Evolutionary conservation across 2,797 vertebrate species (phyloP), one percentile per base, ranked within the genome.

Genomic region (Lacerta viridis): DNA sequence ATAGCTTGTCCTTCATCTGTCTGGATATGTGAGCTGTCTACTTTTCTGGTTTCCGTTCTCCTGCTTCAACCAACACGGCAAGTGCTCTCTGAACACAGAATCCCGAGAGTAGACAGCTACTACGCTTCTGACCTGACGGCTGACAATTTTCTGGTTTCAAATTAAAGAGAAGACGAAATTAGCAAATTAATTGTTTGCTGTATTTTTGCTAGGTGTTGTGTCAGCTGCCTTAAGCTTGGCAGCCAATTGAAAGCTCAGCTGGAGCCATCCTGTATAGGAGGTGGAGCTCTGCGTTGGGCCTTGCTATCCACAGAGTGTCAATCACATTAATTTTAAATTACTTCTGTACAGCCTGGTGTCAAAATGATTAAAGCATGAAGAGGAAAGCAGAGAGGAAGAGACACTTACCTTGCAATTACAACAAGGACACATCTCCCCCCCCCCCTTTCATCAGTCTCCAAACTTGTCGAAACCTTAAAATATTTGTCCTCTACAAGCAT

Each of bases 301-400:
- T 94, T 92, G 96, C 95, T 93, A 96, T 95, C 96, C 94, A 93
- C 96, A 90, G 93, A 98, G 97, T 98, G 98, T 98, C 98, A 98
- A 97, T 99, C 98, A 98, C 97, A 97, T 98, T 98, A 98, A 98
- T 98, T 98, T 98, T 98, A 98, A 98, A 98, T 98, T 98, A 98
- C 98, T 97, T 96, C 95, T 96, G 95, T 98, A 98, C 97, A 97
- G 97, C 97, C 97, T 96, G 97, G 97, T 98, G 98, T 98, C 98
- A 98, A 97, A 97, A 98, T 94, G 93, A 98, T 98, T 98, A 98
- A 98, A 98, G 96, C 96, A 97, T 98, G 97, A 98, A 96, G 97
- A 93, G 92, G 84, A 95, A 96, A 97, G 94, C 94, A 94, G 95
- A 96, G 92, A 90, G 86, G 68, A 88, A 84, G 50, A 55, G 93